A percentile compares a stretch with the other conserved stretches of the same genome.
These are phyloP conservation scores for Didymodactylos carnosus DNA, from an alignment of 2,888 invertebrate species.

Conservation along the genomic window DNA sequence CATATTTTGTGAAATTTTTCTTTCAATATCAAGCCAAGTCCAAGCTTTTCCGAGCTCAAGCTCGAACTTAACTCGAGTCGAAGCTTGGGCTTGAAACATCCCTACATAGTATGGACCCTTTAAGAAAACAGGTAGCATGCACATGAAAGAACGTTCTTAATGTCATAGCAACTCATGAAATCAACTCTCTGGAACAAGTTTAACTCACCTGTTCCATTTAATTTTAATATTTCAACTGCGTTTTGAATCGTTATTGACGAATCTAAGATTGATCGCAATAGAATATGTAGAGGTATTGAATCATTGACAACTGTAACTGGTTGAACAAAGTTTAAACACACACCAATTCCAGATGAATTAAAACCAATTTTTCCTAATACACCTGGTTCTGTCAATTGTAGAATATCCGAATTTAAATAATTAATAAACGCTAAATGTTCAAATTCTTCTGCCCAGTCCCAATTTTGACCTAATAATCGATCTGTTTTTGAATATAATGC, in stretches of 20 bases:
- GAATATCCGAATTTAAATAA: neutral
- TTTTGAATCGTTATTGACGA: neutral
- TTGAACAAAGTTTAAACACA: neutral
- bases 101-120: too few relatives aligned
- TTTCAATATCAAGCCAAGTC: too few relatives aligned
- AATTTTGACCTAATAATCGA: neutral
- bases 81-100: too few relatives aligned
- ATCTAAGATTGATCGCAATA: neutral
- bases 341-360: neutral
- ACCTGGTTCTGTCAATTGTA: neutral
- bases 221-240: neutral
- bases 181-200: too few relatives aligned
- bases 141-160: too few relatives aligned
- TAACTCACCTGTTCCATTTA: neutral
- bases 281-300: neutral
- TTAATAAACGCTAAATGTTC: neutral
- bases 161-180: too few relatives aligned
- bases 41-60: too few relatives aligned
- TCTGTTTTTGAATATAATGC: neutral
- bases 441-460: neutral
- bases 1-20: too few relatives aligned
- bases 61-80: too few relatives aligned
- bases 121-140: too few relatives aligned
- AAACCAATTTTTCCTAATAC: neutral
- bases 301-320: neutral